Base-by-base conservation (phyloP, 2,113 vertebrate species). In the Marcusenius ussheri region DNA sequence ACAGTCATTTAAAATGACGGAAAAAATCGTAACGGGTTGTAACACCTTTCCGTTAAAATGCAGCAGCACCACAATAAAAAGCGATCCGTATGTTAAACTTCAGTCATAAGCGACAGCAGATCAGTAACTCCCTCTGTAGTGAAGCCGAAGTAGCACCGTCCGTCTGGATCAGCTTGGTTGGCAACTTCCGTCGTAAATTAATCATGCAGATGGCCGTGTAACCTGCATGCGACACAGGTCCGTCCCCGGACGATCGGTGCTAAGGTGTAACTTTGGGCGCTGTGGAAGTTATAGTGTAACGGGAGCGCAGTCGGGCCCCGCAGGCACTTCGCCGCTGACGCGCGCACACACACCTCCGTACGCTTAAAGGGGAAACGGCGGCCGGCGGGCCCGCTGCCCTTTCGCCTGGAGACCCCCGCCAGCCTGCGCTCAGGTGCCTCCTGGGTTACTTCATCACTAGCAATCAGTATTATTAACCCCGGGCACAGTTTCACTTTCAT, bases 351-450 rank as follows among this genome's bases (percentile, higher is more conserved):
- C 89, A 80, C 83, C 89, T 66, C 84, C 84, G 15, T 46, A 0
- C 1, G 45, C 27, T 90, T 90, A 90, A 90, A 90, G 89, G 56
- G 58, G 56, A 85, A 46, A 21, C 51, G 39, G 21, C 80, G 19
- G 11, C 17, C 80, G 31, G 66, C 11, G 11, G 11, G 10, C 11
- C 31, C 46, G 2, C 35, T 24, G 19, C 45, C 80, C 80, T 89
- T 83, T 89, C 50, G 83, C 88, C 88, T 89, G 88, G 10, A 89
- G 21, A 88, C 62, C 66, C 27, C 66, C 66, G 11, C 66, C 66
- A 74, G 66, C 27, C 13, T 35, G 11, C 0, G 10, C n/a, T n/a
- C 13, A 74, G 66, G 66, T 31, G 66, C n/a, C 66, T 15, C 27
- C 27, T 74, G 66, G n/a, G 10, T 10, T 4, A 74, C 31, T 74